Percentiles rank a stretch among this genome's conserved stretches.
phyloP scores from a whole-genome alignment of 2,888 invertebrate species.

The Trichopoda pennipes region DNA sequence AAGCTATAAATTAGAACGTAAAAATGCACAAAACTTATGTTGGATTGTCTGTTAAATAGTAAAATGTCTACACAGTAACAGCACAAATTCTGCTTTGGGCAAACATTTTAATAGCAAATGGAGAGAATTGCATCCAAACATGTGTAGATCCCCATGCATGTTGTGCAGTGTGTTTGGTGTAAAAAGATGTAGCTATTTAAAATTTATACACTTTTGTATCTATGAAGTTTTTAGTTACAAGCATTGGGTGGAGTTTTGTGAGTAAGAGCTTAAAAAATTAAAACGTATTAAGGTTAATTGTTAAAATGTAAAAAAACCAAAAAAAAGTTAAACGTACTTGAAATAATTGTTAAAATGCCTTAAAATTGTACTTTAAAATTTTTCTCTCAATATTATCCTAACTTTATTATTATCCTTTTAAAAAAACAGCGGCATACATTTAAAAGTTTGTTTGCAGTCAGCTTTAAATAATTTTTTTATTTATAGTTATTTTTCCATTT shows the following conservation, averaged over 20 bases:
- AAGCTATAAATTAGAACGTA: conserved; percentile 60
- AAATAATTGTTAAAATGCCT: too few relatives aligned
- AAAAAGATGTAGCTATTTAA: neutral
- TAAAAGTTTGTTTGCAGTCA: too few relatives aligned
- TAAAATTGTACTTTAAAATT: too few relatives aligned
- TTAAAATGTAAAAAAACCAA: neutral
- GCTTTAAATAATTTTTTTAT: too few relatives aligned
- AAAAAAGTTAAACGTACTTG: too few relatives aligned
- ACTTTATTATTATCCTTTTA: too few relatives aligned
- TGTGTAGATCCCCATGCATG: neutral
- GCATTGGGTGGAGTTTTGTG: conserved; percentile 59
- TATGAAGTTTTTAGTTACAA: conserved; percentile 44
- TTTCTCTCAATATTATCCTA: too few relatives aligned
- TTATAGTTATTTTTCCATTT: too few relatives aligned
- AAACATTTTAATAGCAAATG: conserved; percentile 24
- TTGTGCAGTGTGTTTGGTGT: neutral
- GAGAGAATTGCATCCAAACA: neutral
- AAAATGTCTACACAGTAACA: conserved; percentile 13
- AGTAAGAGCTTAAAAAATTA: neutral
- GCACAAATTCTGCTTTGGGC: neutral
- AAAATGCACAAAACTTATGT: conserved; percentile 62
- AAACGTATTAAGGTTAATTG: conserved; percentile 15
- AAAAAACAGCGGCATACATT: too few relatives aligned
- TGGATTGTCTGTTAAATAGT: conserved; percentile 48
- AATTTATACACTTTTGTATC: conserved; percentile 3